phyloP scores from a whole-genome alignment of 2,797 vertebrate species.

The Mus minutoides region DNA sequence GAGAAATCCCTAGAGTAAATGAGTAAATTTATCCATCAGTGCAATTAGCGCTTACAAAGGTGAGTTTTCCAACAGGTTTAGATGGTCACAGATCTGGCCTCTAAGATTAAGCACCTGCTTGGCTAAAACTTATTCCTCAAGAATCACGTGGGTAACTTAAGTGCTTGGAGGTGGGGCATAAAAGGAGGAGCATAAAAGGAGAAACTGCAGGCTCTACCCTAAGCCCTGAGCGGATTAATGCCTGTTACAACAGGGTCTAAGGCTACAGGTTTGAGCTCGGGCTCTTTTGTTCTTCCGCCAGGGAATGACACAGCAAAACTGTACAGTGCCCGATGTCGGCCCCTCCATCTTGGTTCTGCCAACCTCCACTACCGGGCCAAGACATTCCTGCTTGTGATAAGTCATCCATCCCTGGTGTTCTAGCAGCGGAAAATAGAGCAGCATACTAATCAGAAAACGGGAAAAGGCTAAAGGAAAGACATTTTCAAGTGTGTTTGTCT shows the following conservation, averaged over 20 bases:
- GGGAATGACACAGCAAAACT: conserved; percentile 29
- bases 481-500: background rate
- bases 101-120: conserved; percentile 9
- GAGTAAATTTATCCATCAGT: background rate
- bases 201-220: background rate
- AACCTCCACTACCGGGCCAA: background rate
- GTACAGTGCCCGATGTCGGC: background rate
- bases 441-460: background rate
- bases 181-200: background rate
- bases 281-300: background rate
- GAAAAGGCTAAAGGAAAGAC: background rate
- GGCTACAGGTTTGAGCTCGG: background rate
- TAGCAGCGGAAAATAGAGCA: background rate
- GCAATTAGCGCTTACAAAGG: conserved; percentile 10
- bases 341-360: background rate
- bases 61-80: conserved; percentile 15
- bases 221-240: background rate
- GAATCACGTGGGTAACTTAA: background rate
- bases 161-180: background rate
- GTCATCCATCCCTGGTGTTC: background rate
- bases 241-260: background rate
- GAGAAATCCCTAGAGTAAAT: conserved; percentile 6
- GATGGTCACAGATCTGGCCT: background rate
- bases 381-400: background rate
- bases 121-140: background rate